Percentiles rank a stretch among this genome's conserved stretches.
phyloP scores from a whole-genome alignment of 2,888 invertebrate species.

The Antitype chi region DNA sequence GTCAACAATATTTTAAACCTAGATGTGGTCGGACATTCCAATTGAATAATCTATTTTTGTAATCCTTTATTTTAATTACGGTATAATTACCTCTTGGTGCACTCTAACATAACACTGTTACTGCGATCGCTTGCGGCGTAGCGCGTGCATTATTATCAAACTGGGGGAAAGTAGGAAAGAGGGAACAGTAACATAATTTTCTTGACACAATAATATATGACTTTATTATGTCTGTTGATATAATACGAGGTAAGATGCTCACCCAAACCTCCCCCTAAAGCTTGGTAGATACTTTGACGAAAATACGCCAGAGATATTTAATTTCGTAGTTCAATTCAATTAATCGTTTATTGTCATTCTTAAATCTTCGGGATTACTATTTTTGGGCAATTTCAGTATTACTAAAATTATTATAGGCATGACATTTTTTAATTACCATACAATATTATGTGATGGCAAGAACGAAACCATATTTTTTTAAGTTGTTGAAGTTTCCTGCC shows the following conservation, averaged over 20 bases:
- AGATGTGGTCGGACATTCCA: too few species aligned
- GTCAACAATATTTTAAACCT: too few species aligned
- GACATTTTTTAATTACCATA: neutral
- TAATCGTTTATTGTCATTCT: too few species aligned
- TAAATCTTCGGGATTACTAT: neutral
- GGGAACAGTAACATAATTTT: slow-evolving; percentile 18
- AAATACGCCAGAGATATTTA: neutral
- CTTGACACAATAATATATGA: slow-evolving; percentile 22
- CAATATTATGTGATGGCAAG: neutral
- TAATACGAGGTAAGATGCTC: neutral
- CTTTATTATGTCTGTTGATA: slow-evolving; percentile 9
- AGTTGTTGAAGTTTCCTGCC: too few species aligned
- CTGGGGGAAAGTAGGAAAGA: slow-evolving; percentile 4
- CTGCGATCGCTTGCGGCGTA: neutral
- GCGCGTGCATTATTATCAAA: slow-evolving; percentile 34
- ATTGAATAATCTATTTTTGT: neutral
- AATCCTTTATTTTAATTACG: too few species aligned
- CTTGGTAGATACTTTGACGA: neutral
- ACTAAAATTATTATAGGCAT: too few species aligned
- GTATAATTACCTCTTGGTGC: slow-evolving; percentile 12
- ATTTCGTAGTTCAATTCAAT: neutral
- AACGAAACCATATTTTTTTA: neutral
- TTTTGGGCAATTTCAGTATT: neutral
- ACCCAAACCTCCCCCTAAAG: neutral
- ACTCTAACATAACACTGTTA: slow-evolving; percentile 9